A percentile compares a stretch with the other conserved stretches of the same genome.
These are phyloP conservation scores for Ellobium chinense DNA, from an alignment of 2,888 invertebrate species.

Conservation along the genomic window DNA sequence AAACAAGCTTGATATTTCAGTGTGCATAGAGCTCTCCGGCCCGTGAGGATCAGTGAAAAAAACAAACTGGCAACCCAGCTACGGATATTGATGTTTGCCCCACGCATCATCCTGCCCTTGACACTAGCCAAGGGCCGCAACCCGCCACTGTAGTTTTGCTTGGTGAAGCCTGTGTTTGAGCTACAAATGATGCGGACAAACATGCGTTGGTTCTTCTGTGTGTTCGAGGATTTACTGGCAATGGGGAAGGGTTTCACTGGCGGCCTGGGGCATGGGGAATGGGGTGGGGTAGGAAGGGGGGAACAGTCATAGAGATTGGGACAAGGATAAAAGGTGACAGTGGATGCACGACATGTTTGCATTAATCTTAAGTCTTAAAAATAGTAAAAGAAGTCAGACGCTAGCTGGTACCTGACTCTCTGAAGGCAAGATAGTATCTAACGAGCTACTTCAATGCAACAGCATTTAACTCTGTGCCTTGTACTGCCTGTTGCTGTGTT, in stretches of 20 bases:
- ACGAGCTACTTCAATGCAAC: no score
- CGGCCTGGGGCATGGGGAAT: no score
- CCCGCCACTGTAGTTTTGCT: conserved; percentile 11
- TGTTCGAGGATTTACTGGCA: background rate
- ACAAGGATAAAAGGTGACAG: no score
- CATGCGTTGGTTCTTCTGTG: background rate
- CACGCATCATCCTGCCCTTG: conserved; percentile 33
- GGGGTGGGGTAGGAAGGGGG: no score
- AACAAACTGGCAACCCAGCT: conserved; percentile 31
- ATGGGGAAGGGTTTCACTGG: background rate
- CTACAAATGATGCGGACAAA: conserved; percentile 29
- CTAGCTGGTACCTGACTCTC: no score
- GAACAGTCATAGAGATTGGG: no score
- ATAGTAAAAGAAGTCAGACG: no score
- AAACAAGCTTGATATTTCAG: conserved; percentile 35
- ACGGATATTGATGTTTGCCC: conserved; percentile 40
- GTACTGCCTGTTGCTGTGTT: no score
- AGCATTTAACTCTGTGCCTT: no score
- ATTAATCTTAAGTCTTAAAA: no score
- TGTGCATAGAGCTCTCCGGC: conserved; percentile 13
- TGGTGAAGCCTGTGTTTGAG: conserved; percentile 32
- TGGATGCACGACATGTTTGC: no score
- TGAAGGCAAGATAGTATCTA: no score
- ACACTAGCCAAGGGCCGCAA: conserved; percentile 25
- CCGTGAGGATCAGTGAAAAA: conserved; percentile 33